Conservation (phyloP, 2,888 invertebrate species). For the Anodontia alba region DNA sequence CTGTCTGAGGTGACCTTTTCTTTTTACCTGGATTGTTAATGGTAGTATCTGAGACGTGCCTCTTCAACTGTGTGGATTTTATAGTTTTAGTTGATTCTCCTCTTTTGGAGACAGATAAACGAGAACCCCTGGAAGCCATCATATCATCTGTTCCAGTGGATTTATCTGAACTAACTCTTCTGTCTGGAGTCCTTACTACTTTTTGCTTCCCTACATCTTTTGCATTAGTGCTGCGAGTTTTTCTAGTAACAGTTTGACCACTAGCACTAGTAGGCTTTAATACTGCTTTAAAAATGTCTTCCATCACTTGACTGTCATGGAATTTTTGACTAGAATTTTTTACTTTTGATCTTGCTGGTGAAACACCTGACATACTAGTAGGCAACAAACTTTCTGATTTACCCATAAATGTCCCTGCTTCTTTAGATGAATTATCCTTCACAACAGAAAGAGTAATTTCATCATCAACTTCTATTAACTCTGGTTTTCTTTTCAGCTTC, state of each 20-base stretch:
- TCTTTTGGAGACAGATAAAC: too few relatives aligned
- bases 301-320: neutral
- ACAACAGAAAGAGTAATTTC: conserved; percentile 34
- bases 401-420: neutral
- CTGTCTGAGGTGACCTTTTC: neutral
- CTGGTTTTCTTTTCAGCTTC: neutral
- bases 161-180: neutral
- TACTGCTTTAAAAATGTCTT: too few relatives aligned
- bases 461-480: conserved; percentile 12
- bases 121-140: neutral
- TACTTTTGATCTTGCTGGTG: neutral
- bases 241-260: neutral
- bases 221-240: neutral
- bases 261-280: too few relatives aligned
- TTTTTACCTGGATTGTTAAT: neutral
- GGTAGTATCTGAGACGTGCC: neutral
- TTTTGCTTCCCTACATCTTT: too few relatives aligned
- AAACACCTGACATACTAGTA: neutral
- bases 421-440: neutral
- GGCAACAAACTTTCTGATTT: neutral
- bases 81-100: neutral
- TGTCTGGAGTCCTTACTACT: neutral
- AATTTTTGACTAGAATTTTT: neutral
- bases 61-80: neutral
- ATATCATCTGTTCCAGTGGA: neutral